Evolutionary conservation across 1,140 invertebrate species (phyloP).

Genomic region (Calosoma granatense): DNA sequence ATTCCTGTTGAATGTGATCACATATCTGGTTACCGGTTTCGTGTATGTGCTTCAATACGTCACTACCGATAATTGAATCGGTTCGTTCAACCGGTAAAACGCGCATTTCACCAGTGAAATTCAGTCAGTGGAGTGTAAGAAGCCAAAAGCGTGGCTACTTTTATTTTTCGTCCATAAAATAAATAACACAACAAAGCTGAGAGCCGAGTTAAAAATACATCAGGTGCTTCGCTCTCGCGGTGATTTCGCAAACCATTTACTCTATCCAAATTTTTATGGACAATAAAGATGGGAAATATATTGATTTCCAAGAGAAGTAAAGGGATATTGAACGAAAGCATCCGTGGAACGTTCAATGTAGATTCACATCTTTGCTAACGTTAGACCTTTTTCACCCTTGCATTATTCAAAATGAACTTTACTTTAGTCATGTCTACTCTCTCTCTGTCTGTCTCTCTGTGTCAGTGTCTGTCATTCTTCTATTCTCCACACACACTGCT

Average conservation of each 20-base stretch:
- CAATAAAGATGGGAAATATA: not conserved
- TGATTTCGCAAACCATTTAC: not conserved
- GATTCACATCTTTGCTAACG: not conserved
- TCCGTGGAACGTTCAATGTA: not conserved
- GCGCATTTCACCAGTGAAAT: no score
- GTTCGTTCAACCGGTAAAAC: no score
- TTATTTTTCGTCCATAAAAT: not conserved
- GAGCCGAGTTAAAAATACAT: not conserved
- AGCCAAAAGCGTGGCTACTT: no score
- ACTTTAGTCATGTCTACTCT: not conserved
- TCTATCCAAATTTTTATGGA: not conserved
- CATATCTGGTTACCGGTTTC: no score
- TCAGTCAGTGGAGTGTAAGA: no score
- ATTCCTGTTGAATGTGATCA: no score
- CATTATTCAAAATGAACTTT: not conserved
- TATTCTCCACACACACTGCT: no score
- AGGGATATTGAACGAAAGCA: not conserved
- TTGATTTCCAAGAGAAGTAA: not conserved
- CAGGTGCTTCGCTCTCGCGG: not conserved
- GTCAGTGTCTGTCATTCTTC: no score
- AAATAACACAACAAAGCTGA: not conserved
- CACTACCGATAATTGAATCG: no score
- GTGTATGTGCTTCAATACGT: not conserved
- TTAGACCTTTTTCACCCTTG: not conserved
- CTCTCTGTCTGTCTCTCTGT: no score